Conservation (phyloP, 1,140 invertebrate genomes). For the Drosophila bifasciata region DNA sequence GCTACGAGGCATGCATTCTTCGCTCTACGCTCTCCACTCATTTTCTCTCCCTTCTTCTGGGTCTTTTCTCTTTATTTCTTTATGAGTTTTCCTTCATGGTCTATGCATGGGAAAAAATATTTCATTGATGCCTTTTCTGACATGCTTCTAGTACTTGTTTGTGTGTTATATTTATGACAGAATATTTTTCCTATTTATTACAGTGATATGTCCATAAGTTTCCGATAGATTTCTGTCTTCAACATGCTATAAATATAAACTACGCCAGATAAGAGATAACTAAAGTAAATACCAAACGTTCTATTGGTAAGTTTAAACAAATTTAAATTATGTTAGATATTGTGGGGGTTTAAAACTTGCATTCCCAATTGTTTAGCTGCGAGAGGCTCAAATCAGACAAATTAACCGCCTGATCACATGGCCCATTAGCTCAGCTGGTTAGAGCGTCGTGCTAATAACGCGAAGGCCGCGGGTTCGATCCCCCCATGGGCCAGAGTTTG, state of each 20-base stretch:
- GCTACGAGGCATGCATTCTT: conserved; percentile 52
- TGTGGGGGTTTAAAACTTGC: too few relatives aligned
- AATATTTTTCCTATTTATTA: conserved; percentile 2
- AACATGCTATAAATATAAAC: background rate
- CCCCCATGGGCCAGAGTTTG: conserved; percentile 77
- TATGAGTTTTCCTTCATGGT: conserved; percentile 24
- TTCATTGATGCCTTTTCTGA: conserved; percentile 59
- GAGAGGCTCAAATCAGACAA: too few relatives aligned
- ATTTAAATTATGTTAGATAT: too few relatives aligned
- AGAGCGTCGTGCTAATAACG: conserved; percentile 86
- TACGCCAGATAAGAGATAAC: too few relatives aligned
- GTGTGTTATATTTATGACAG: conserved; percentile 10
- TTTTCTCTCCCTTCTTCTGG: conserved; percentile 9
- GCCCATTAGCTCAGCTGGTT: conserved; percentile 86
- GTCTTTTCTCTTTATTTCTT: conserved; percentile 48
- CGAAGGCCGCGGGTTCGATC: conserved; percentile 87
- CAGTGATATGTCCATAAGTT: background rate
- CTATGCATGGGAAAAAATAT: conserved; percentile 17
- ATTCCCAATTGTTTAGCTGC: too few relatives aligned
- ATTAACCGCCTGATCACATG: conserved; percentile 10
- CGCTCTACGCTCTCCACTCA: conserved; percentile 3
- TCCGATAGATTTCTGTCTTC: background rate
- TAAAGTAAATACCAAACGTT: too few relatives aligned
- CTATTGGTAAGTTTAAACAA: too few relatives aligned
- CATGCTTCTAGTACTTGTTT: conserved; percentile 5